These are phyloP conservation scores for Rhagoletis zephyria DNA, from an alignment of 1,140 invertebrate species.

Conservation along the genomic window DNA sequence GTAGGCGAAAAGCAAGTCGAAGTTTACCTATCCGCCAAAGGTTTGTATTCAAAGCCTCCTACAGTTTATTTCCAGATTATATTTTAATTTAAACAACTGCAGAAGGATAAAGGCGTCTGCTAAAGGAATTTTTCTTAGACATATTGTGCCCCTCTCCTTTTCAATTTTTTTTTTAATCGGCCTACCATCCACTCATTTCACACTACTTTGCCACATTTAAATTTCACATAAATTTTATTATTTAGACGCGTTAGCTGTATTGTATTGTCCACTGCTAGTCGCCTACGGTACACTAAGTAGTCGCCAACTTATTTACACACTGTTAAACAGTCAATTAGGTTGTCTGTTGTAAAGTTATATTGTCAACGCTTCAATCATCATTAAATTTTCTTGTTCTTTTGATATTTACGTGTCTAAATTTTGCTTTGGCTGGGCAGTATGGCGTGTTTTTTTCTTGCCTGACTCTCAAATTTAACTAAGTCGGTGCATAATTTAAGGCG, in stretches of 20 bases:
- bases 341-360: constrained; percentile 38
- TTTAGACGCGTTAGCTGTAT: neutral
- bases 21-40: too few relatives aligned
- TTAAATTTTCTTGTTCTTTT: neutral
- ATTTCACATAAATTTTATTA: neutral
- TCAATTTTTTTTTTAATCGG: neutral
- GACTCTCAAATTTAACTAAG: neutral
- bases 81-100: too few relatives aligned
- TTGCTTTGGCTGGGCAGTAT: neutral
- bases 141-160: too few relatives aligned
- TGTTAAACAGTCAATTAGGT: constrained; percentile 12
- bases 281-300: constrained; percentile 6
- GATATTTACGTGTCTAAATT: constrained; percentile 29
- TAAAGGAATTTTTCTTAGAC: too few relatives aligned
- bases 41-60: too few relatives aligned
- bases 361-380: constrained; percentile 42
- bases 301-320: constrained; percentile 42
- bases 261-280: neutral
- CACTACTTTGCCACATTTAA: neutral
- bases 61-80: too few relatives aligned
- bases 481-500: neutral
- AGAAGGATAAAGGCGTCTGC: too few relatives aligned
- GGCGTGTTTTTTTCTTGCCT: neutral
- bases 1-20: too few relatives aligned
- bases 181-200: neutral